phyloP scores from a whole-genome alignment of 2,113 vertebrate genomes.

The Polyodon spathula region DNA sequence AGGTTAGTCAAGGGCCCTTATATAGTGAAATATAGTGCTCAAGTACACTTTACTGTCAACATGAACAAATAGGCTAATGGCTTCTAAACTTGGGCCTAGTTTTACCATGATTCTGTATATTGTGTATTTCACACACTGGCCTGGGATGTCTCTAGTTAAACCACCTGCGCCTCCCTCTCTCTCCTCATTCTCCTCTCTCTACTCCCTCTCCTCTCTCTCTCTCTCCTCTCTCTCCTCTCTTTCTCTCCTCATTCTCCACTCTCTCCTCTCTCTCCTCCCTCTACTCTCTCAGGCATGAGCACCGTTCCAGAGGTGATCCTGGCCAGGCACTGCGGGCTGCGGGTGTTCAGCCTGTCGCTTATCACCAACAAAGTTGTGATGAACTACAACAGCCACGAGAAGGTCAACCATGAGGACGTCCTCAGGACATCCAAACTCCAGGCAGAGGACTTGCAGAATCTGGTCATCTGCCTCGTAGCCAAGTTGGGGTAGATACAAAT shows the following conservation, averaged over 20 bases:
- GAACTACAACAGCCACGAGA: conserved; percentile 45
- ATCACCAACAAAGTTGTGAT: conserved; percentile 59
- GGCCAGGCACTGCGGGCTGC: conserved; percentile 60
- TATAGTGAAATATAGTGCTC: too few species aligned
- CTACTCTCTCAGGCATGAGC: conserved; percentile 54
- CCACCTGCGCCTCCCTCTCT: too few species aligned
- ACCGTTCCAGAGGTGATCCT: conserved; percentile 61
- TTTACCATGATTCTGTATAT: too few species aligned
- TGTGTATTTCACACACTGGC: too few species aligned
- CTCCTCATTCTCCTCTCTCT: too few species aligned
- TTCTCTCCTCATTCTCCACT: background rate
- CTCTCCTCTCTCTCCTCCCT: background rate
- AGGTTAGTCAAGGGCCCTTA: too few species aligned
- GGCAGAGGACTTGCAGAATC: conserved; percentile 39
- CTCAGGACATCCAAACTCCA: conserved; percentile 36
- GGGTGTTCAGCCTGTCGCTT: conserved; percentile 59
- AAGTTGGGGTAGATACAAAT: conserved; percentile 27
- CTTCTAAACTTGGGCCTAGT: too few species aligned
- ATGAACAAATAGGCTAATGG: too few species aligned
- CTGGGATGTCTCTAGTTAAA: too few species aligned
- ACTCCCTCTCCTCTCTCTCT: background rate
- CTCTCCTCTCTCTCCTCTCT: background rate
- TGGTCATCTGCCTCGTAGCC: conserved; percentile 40
- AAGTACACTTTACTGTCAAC: too few species aligned
- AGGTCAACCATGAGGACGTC: conserved; percentile 49